Evolutionary conservation across 2,797 vertebrate genomes (phyloP).

Genomic region (Poecilia velifera): DNA sequence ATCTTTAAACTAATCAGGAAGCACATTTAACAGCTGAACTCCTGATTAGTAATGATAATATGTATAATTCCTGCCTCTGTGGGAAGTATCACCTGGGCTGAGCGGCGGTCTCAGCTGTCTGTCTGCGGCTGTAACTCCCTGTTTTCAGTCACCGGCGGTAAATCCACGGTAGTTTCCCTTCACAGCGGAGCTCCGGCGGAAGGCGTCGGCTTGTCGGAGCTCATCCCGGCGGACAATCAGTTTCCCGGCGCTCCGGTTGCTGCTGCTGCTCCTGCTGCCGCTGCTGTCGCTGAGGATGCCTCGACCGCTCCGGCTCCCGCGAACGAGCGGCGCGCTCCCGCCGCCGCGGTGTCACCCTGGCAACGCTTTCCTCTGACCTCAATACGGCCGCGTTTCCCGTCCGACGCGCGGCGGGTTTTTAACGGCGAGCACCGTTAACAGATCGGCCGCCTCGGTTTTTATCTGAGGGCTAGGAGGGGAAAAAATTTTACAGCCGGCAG

Average conservation of each 20-base stretch:
- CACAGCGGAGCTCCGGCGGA: conserved; percentile 15
- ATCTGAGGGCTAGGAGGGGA: conserved; percentile 12
- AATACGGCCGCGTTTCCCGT: conserved; percentile 58
- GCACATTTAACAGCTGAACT: conserved; percentile 13
- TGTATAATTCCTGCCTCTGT: conserved; percentile 28
- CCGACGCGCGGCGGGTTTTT: neutral
- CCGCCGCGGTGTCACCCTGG: conserved; percentile 75
- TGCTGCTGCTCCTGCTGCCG: neutral
- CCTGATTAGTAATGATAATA: neutral
- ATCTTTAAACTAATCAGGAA: conserved; percentile 22
- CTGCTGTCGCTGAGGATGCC: conserved; percentile 15
- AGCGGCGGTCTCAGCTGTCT: conserved; percentile 3
- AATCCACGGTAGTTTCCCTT: conserved; percentile 53
- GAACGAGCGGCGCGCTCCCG: conserved; percentile 47
- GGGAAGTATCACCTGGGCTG: conserved; percentile 57
- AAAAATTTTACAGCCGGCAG: conserved; percentile 36
- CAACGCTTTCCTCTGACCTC: conserved; percentile 80
- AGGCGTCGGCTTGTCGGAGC: conserved; percentile 7
- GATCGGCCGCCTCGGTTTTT: conserved; percentile 15
- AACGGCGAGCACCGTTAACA: no score
- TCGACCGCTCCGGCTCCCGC: conserved; percentile 44
- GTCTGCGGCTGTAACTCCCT: neutral
- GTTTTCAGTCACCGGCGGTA: conserved; percentile 30
- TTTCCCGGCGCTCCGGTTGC: conserved; percentile 33
- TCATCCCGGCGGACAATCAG: conserved; percentile 21